Evolutionary conservation across 2,113 vertebrate species (phyloP).

Genomic region (Phaetusa simplex): DNA sequence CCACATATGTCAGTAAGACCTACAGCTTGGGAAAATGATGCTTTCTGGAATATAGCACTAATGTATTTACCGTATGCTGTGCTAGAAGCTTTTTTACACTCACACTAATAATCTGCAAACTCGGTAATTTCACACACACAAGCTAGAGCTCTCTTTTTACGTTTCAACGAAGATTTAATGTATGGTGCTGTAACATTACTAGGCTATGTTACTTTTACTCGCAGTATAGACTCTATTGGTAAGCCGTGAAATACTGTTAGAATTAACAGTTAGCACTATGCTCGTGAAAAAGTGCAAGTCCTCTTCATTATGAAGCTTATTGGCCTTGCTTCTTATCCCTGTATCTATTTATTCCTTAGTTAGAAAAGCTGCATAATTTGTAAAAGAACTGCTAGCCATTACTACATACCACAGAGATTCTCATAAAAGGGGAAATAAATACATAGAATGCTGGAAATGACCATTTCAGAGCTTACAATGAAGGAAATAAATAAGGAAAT

Average conservation of each 20-base stretch:
- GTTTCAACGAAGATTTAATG: background rate
- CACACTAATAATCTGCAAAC: background rate
- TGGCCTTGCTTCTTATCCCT: background rate
- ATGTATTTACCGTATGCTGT: slow-evolving; percentile 23
- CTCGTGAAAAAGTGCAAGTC: background rate
- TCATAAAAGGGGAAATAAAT: background rate
- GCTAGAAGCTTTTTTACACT: slow-evolving; percentile 10
- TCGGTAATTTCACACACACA: slow-evolving; percentile 16
- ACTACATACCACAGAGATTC: background rate
- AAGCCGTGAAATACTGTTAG: background rate
- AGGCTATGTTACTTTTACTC: background rate
- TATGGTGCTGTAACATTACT: background rate
- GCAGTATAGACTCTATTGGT: background rate
- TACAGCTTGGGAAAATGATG: slow-evolving; percentile 33
- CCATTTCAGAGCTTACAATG: background rate
- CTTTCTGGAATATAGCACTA: slow-evolving; percentile 9
- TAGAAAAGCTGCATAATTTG: background rate
- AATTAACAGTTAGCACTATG: background rate
- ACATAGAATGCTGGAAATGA: background rate
- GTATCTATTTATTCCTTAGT: background rate
- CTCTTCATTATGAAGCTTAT: background rate
- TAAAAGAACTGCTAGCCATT: background rate
- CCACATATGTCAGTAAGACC: slow-evolving; percentile 50
- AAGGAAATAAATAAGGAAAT: background rate
- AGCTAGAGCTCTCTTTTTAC: background rate